These are phyloP conservation scores for Phoebastria nigripes DNA, from an alignment of 2,797 vertebrate species.

Conservation along the genomic window DNA sequence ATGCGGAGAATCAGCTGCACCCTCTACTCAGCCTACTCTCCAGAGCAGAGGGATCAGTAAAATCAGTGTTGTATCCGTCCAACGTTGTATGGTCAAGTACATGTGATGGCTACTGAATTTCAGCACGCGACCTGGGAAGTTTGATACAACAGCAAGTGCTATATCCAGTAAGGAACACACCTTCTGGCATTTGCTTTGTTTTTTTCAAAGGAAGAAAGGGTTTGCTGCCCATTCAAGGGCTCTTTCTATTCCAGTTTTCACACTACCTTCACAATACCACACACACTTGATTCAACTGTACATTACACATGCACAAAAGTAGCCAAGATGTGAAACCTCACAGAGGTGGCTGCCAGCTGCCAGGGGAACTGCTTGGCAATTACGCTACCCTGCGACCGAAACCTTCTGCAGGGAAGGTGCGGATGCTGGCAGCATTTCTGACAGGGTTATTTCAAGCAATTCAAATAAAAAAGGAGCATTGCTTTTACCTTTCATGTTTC, in stretches of 20 bases:
- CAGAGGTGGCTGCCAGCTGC: neutral
- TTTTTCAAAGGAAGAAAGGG: neutral
- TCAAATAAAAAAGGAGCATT: neutral
- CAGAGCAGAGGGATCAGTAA: neutral
- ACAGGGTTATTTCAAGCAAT: neutral
- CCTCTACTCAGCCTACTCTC: neutral
- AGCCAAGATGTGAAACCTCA: neutral
- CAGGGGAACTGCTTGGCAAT: neutral
- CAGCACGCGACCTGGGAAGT: neutral
- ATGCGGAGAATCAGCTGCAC: neutral
- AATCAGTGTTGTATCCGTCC: accelerated
- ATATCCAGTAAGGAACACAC: neutral
- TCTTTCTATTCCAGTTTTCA: neutral
- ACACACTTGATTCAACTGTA: neutral
- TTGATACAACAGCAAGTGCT: neutral
- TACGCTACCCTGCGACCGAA: neutral
- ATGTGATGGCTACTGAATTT: neutral
- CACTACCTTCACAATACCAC: neutral
- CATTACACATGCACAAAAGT: neutral
- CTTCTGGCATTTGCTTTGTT: neutral
- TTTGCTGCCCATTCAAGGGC: neutral
- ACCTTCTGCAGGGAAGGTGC: neutral
- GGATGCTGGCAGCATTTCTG: neutral
- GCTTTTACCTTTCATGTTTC: neutral
- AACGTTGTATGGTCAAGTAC: neutral